These are phyloP conservation scores for Cisticola juncidis DNA, from an alignment of 2,113 vertebrate species.

Conservation along the genomic window DNA sequence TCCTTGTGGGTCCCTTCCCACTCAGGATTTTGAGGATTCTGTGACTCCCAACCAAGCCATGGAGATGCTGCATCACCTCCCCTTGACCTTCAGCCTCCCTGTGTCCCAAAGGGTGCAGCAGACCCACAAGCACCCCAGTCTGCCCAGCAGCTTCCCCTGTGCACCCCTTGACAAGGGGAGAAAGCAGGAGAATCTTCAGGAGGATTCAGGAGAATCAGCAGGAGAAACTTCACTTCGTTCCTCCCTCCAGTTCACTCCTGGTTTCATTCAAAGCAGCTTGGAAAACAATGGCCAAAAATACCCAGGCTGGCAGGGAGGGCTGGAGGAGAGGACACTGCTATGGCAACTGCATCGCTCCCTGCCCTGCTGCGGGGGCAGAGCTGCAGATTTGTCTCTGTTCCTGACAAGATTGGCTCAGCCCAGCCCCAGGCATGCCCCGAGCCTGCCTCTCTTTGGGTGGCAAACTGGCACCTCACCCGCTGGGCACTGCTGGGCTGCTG, in stretches of 20 bases:
- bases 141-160: background rate
- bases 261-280: background rate
- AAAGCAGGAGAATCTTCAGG: background rate
- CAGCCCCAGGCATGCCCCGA: background rate
- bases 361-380: conserved; percentile 7
- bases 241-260: background rate
- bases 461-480: background rate
- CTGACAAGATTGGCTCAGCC: background rate
- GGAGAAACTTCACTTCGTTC: background rate
- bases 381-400: background rate
- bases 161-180: background rate
- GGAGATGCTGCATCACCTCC: background rate
- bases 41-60: background rate
- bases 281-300: conserved; percentile 27
- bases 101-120: background rate
- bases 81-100: background rate
- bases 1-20: rapidly evolving
- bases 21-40: background rate
- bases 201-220: background rate
- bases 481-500: background rate
- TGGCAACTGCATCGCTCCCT: conserved; percentile 40
- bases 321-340: conserved; percentile 34
- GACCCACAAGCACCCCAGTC: rapidly evolving
- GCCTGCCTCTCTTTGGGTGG: background rate
- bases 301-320: background rate